These are phyloP conservation scores for Cynocephalus volans DNA, from an alignment of 2,113 vertebrate species.

Conservation along the genomic window DNA sequence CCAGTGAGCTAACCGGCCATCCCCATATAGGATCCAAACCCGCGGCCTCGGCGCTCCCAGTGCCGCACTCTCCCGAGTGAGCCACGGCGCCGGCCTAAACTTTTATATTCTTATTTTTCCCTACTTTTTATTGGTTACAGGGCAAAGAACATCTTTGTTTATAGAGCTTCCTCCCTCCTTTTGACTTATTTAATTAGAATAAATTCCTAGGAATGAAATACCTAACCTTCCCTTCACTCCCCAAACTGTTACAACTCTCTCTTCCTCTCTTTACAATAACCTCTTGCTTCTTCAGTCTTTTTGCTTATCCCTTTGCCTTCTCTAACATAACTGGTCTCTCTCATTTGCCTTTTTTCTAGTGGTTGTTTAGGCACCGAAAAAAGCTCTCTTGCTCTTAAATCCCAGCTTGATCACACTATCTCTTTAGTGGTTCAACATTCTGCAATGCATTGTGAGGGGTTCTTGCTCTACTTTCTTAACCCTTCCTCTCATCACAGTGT, in stretches of 20 bases:
- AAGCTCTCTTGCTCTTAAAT: neutral
- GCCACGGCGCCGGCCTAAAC: neutral
- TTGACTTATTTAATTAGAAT: constrained; percentile 37
- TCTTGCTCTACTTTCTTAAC: neutral
- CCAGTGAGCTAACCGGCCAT: too few species aligned
- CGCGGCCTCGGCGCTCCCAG: too few species aligned
- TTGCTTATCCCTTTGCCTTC: neutral
- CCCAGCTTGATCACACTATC: neutral
- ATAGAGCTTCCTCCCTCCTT: neutral
- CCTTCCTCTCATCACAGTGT: neutral
- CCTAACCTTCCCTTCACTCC: neutral
- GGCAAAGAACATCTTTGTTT: neutral
- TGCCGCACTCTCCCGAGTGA: too few species aligned
- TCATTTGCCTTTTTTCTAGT: neutral
- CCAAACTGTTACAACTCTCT: neutral
- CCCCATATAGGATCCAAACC: too few species aligned
- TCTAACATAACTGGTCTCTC: neutral
- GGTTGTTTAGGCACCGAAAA: neutral
- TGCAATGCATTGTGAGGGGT: neutral
- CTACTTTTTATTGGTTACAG: neutral
- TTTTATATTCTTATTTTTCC: neutral
- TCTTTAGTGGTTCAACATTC: neutral
- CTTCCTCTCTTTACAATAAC: neutral
- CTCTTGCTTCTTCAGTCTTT: neutral
- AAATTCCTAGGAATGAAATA: constrained; percentile 43